These are phyloP conservation scores for Hyposmocoma kahamanoa DNA, from an alignment of 1,140 invertebrate species.

Conservation along the genomic window DNA sequence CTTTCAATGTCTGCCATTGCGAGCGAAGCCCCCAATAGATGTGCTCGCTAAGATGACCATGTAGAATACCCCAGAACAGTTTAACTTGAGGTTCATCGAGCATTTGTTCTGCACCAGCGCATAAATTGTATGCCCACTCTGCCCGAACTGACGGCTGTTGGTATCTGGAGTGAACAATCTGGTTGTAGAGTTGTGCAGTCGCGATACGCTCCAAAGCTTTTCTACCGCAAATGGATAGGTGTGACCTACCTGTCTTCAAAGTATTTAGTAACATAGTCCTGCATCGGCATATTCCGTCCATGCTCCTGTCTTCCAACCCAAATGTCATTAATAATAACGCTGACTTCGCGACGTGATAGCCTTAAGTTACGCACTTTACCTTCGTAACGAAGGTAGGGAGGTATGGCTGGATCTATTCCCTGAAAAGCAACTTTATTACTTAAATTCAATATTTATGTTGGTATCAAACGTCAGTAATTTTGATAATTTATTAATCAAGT, in stretches of 20 bases:
- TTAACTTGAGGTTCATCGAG: constrained; percentile 62
- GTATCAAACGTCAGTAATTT: no score
- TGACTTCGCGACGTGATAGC: constrained; percentile 59
- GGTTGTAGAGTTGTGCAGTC: neutral
- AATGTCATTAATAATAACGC: constrained; percentile 64
- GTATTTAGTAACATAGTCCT: constrained; percentile 61
- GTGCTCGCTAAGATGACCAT: constrained; percentile 51
- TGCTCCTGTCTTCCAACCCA: constrained; percentile 47
- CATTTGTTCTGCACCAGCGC: constrained; percentile 59
- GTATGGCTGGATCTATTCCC: constrained; percentile 61
- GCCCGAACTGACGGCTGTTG: constrained; percentile 56
- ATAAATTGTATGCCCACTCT: constrained; percentile 69
- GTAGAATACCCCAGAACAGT: constrained; percentile 62
- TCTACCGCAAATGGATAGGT: no score
- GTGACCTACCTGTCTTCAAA: constrained; percentile 59
- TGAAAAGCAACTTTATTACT: constrained; percentile 21
- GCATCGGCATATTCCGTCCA: constrained; percentile 38
- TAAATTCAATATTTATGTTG: no score
- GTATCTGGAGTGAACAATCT: constrained; percentile 31
- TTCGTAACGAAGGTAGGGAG: constrained; percentile 56
- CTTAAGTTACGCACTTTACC: constrained; percentile 65
- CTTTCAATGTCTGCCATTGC: constrained; percentile 43
- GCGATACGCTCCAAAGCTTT: neutral
- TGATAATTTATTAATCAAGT: no score
- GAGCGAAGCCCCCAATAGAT: constrained; percentile 54